Base-by-base conservation (phyloP, 2,113 vertebrate species). In the Bufo bufo region DNA sequence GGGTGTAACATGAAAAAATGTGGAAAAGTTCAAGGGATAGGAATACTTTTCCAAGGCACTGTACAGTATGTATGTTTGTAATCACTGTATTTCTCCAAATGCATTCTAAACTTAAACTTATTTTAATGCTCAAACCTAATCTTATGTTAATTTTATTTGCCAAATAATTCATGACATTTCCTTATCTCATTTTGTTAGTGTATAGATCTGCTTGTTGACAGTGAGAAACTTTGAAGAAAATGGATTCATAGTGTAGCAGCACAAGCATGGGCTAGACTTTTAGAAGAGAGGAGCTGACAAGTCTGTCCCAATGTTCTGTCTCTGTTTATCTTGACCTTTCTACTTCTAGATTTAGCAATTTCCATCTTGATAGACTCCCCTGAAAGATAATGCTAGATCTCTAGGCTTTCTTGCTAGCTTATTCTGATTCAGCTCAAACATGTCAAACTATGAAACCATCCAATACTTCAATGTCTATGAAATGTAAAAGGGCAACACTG, bases 341-440 rank as follows among this genome's bases (percentile, higher is more conserved):
- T 74, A 82, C 78, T 82, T 82, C 86, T 50, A 69, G 66, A 69
- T 66, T 82, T 17, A 61, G 52, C 79, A 82, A 33, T 59, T 77
- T 83, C 86, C 74, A 77, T 83, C 80, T 88, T 82, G 69, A 88
- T 83, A 88, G 66, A 83, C 86, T 83, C 23, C 86, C 12, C 54
- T 83, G 65, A 77, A 59, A 75, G n/a, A 72, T 54, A 88, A 88
- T 88, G 86, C 59, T 79, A 87, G 79, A 52, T 87, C 66, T 87
- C 78, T 52, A 66, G 65, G 52, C 86, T 83, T 77, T 88, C 86
- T 88, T 83, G 86, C 83, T 77, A 88, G 86, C 86, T 65, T 83
- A 82, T 49, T 23, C 69, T 65, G 71, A 77, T 69, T 19, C 71
- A 75, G 17, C 69, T 65, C 54, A 83, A 83, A 82, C 74, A 47